Evolutionary conservation across 2,888 invertebrate species (phyloP), one percentile per base, ranked within the genome.

Genomic region (Dione vanillae): DNA sequence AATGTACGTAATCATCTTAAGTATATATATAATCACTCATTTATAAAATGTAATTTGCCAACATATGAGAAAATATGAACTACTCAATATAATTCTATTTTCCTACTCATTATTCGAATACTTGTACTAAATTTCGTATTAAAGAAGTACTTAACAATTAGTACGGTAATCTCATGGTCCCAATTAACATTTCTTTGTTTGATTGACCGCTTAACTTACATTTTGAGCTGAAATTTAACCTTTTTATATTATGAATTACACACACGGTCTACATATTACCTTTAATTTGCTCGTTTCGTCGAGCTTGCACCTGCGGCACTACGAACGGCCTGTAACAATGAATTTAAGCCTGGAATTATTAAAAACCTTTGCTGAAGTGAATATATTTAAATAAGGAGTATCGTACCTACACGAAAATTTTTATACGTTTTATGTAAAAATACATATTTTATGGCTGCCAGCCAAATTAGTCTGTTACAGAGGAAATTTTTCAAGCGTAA

Each of bases 261-360:
- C 56, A 70, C 62, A 69, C 47, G 67, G 54, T 62, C 56, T 62
- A 51, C 65, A 70, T 61, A 74, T 74, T 74, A 72, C 67, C 65
- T 74, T 74, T 68, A 72, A 72, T 72, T 72, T 74, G 70, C 72
- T 72, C 74, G 70, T 74, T 74, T 72, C 68, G 68, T 61, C 67
- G 67, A 70, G 70, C 72, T 68, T 74, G 70, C 74, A 74, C 74
- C 74, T 74, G 74, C 70, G 67, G 58, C 72, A 47, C 56, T 43
- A 12, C 51, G 40, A 65, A 74, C 72, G 70, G 65, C 58, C 66
- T 74, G 74, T 67, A 68, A 72, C 74, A 72, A 72, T 72, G 74
- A 70, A 74, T 74, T 74, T 67, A 70, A 74, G 65, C 58, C 66
- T 54, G 65, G 72, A 70, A 74, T 74, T 74, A 74, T 72, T 70